These are phyloP conservation scores for Geotrypetes seraphini DNA, from an alignment of 2,797 vertebrate species.

Conservation along the genomic window DNA sequence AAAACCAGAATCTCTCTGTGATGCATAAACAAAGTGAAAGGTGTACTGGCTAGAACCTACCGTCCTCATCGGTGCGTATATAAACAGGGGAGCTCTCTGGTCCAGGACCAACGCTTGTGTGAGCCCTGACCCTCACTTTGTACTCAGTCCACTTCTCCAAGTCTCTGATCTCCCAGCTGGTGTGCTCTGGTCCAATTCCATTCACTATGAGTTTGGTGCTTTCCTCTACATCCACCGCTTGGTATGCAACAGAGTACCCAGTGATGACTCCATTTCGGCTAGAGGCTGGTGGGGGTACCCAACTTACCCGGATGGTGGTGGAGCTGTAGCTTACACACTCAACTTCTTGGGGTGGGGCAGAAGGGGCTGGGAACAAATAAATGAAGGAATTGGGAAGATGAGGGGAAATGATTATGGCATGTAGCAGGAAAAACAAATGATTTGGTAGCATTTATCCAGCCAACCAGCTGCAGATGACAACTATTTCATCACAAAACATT, in stretches of 20 bases:
- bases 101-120: slow-evolving; percentile 92
- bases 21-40: background rate
- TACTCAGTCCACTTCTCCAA: slow-evolving; percentile 99
- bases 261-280: slow-evolving; percentile 92
- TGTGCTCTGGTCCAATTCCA: slow-evolving; percentile 74
- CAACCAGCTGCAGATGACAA: too few relatives aligned
- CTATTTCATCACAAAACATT: too few relatives aligned
- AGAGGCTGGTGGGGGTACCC: slow-evolving; percentile 87
- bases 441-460: slow-evolving; percentile 44
- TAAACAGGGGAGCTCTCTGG: slow-evolving; percentile 82
- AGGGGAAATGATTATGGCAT: slow-evolving; percentile 47
- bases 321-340: slow-evolving; percentile 84
- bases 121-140: slow-evolving; percentile 94
- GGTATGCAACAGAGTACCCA: slow-evolving; percentile 92
- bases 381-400: slow-evolving; percentile 49
- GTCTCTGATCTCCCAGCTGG: slow-evolving; percentile 81
- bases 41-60: slow-evolving; percentile 59
- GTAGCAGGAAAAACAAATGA: slow-evolving; percentile 39
- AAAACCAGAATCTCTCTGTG: background rate
- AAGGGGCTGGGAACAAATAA: slow-evolving; percentile 85
- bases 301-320: slow-evolving; percentile 97
- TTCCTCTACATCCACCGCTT: slow-evolving; percentile 85
- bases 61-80: slow-evolving; percentile 90
- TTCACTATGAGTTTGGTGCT: slow-evolving; percentile 75
- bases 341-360: slow-evolving; percentile 93